Base-by-base conservation (phyloP, 2,888 invertebrate species). In the Polydrusus pterygomalis region DNA sequence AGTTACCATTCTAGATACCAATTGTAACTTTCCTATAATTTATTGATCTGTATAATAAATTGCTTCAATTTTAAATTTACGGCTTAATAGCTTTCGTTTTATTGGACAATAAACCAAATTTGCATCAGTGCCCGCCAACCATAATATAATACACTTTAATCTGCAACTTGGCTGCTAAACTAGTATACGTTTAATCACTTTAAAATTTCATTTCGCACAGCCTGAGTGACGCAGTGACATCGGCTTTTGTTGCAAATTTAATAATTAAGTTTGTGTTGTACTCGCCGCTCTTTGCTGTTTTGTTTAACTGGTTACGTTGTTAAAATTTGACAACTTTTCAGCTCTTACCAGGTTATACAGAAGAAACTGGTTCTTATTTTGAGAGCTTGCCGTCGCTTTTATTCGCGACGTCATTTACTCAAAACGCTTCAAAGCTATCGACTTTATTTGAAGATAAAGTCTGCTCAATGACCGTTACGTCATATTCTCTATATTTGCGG, bases 221-320 rank as follows among this genome's bases (percentile, higher is more conserved):
- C 47, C 74, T 56, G 70, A 70, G 64, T 70, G 74, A 75, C 74
- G n/a, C n/a, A 74, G 64, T 70, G 70, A 58, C 56, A 64, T 64
- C 40, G 64, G 74, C 70, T 75, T 75, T 75, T 75, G 70, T 75
- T 64, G 74, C 65, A 75, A 70, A 70, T 75, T 75, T 75, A 47
- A 70, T 75, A 64, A 75, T 70, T 75, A 75, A 65, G 58, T 70
- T 65, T 49, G 43, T 17, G 49, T 18, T 47, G 51, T 51, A 63
- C 68, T 65, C 60, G 68, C 47, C 60, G 60, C n/a, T 45, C 30
- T 47, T 43, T 65, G 67, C 25, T 63, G 63, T 70, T 58, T 56
- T 40, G 34, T 51, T 9, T 40, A 11, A 40, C 2, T 40, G 40
- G 40, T 7, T n/a, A 30, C 2, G 7, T 30, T 30, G 30, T 30